phyloP scores from a whole-genome alignment of 2,113 vertebrate genomes.

The Orientallactaga bullata region DNA sequence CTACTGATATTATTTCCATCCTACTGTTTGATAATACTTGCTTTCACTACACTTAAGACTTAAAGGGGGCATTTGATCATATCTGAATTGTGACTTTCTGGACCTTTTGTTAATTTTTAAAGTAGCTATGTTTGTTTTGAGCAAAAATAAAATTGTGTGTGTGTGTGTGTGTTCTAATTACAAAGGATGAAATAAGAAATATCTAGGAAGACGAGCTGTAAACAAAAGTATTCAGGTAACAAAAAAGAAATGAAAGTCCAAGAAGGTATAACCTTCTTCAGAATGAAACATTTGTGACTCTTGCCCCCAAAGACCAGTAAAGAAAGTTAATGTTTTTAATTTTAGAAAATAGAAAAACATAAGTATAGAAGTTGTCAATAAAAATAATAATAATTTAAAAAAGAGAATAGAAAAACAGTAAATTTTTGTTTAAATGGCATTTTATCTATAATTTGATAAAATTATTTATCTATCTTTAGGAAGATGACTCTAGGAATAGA shows the following conservation, averaged over 20 bases:
- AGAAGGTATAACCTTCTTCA: background rate
- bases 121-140: slow-evolving; percentile 40
- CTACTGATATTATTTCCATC: background rate
- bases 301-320: background rate
- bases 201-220: background rate
- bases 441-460: no score
- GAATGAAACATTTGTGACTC: background rate
- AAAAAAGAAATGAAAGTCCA: background rate
- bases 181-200: slow-evolving; percentile 29
- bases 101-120: background rate
- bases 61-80: background rate
- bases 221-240: background rate
- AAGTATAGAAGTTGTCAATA: no score
- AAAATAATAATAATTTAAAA: no score
- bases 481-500: no score
- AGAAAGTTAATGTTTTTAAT: slow-evolving; percentile 48
- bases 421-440: no score
- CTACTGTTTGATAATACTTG: slow-evolving; percentile 13
- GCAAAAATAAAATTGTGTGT: background rate
- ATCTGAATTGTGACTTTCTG: background rate
- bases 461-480: no score
- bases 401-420: no score
- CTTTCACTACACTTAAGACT: background rate
- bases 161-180: background rate
- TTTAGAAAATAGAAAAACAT: slow-evolving; percentile 57